Conservation (phyloP, 1,140 invertebrate species). For the Mya arenaria region DNA sequence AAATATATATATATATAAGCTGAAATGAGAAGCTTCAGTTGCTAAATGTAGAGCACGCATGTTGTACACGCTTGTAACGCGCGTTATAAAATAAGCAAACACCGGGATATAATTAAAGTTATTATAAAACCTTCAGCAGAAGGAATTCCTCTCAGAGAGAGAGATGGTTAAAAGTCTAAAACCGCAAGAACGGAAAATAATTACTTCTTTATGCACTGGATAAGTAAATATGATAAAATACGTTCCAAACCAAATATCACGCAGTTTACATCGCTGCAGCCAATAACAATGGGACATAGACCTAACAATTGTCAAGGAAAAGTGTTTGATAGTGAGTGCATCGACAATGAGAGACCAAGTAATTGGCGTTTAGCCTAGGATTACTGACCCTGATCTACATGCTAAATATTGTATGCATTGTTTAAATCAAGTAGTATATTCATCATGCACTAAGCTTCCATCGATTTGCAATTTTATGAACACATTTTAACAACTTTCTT, state of each 20-base stretch:
- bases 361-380: neutral
- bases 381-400: neutral
- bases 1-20: too few relatives aligned
- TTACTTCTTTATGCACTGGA: neutral
- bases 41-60: too few relatives aligned
- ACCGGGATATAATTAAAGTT: neutral
- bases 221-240: conserved; percentile 17
- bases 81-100: too few relatives aligned
- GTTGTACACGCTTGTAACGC: too few relatives aligned
- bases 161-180: conserved; percentile 3
- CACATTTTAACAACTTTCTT: neutral
- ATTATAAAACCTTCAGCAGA: conserved; percentile 5
- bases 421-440: neutral
- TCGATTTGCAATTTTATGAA: neutral
- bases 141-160: neutral
- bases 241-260: neutral
- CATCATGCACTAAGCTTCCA: neutral
- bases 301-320: neutral
- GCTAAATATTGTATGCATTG: neutral
- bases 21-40: too few relatives aligned
- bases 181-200: neutral
- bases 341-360: neutral
- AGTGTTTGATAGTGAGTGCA: neutral
- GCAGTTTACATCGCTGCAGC: conserved; percentile 2
- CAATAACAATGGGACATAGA: too few relatives aligned